These are phyloP conservation scores for Zhengitettix transpicula DNA, from an alignment of 2,888 invertebrate genomes.

Conservation along the genomic window DNA sequence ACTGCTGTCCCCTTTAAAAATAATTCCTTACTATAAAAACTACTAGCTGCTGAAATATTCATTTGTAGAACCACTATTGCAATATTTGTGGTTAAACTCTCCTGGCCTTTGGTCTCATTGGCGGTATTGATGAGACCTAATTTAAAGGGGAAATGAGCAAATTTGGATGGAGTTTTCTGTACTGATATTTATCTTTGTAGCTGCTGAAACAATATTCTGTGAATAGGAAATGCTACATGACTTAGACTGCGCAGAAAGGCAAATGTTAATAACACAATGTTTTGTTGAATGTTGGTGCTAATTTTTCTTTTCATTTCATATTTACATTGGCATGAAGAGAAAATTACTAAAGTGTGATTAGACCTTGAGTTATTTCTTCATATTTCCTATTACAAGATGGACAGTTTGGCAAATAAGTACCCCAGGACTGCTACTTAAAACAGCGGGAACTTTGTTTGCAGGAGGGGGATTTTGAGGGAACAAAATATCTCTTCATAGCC, in stretches of 20 bases:
- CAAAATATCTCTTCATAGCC: conserved; percentile 2
- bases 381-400: not conserved
- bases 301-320: conserved; percentile 1
- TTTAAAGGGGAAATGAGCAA: conserved; percentile 4
- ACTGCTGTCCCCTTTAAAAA: conserved; percentile 5
- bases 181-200: not conserved
- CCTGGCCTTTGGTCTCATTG: not conserved
- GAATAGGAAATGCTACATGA: not conserved
- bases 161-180: too few relatives aligned
- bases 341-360: not conserved
- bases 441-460: conserved; percentile 4
- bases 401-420: conserved; percentile 1
- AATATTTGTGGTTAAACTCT: not conserved
- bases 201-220: not conserved
- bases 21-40: not conserved
- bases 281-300: conserved; percentile 6
- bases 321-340: conserved; percentile 3
- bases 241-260: too few relatives aligned
- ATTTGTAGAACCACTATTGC: not conserved
- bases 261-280: too few relatives aligned
- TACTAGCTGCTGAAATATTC: not conserved
- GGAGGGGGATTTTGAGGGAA: not conserved
- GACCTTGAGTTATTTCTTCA: not conserved
- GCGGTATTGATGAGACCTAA: conserved; percentile 1
- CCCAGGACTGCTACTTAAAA: conserved; percentile 2